Conservation (phyloP, 2,888 invertebrate species). For the Clepsis dumicolana region DNA sequence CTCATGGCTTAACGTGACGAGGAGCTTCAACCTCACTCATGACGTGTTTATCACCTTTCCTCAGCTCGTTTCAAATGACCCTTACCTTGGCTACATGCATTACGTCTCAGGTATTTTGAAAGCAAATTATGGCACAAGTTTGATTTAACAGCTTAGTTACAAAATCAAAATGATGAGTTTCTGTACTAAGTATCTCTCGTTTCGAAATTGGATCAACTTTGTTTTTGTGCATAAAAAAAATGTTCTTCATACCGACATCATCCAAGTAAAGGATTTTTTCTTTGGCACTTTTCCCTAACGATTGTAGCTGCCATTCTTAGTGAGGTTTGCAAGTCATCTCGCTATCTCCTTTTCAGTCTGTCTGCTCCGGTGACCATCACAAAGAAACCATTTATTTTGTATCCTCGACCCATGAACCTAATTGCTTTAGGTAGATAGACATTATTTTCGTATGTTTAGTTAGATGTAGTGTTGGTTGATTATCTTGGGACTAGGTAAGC, state of each 20-base stretch:
- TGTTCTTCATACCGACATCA: not conserved
- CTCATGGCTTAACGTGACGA: conserved; percentile 28
- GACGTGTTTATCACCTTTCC: conserved; percentile 29
- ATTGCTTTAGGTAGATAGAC: conserved; percentile 9
- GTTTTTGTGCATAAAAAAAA: not conserved
- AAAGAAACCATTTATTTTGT: conserved; percentile 21
- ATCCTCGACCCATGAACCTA: not conserved
- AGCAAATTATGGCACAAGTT: not conserved
- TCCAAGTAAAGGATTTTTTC: not conserved
- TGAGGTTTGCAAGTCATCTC: conserved; percentile 32
- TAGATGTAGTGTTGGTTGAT: not conserved
- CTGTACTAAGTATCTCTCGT: not conserved
- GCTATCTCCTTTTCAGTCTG: conserved; percentile 20
- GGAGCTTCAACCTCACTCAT: conserved; percentile 15
- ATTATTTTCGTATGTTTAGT: not conserved
- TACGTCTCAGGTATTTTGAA: not conserved
- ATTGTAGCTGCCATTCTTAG: conserved; percentile 19
- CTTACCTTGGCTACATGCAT: not conserved
- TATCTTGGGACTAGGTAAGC: not conserved
- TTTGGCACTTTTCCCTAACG: conserved; percentile 33
- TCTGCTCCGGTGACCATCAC: conserved; percentile 22
- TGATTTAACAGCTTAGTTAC: not conserved
- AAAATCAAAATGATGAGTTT: not conserved
- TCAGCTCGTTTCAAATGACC: conserved; percentile 14
- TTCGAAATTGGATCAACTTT: not conserved